These are phyloP conservation scores for Styela plicata DNA, from an alignment of 23 tunicate species.

Conservation along the genomic window DNA sequence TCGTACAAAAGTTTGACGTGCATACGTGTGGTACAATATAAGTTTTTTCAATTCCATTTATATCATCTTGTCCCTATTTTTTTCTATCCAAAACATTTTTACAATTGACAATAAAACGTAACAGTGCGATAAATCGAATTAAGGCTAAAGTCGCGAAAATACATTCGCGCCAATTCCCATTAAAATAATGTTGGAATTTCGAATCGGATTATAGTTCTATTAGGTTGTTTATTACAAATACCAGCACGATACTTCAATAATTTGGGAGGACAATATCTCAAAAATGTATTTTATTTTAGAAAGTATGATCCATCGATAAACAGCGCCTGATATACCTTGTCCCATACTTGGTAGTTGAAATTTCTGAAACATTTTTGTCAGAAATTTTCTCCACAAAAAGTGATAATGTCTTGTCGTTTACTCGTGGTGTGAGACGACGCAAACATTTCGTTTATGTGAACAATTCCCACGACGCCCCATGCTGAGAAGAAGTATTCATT, in stretches of 20 bases:
- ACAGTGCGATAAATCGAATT: not conserved
- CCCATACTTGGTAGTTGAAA: no score
- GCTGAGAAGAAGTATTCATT: slow-evolving; percentile 4
- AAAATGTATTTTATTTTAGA: no score
- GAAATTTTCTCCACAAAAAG: not conserved
- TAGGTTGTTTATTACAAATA: not conserved
- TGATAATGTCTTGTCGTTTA: slow-evolving; percentile 19
- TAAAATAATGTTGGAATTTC: not conserved
- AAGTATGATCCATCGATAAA: no score
- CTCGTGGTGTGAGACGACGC: slow-evolving; percentile 24
- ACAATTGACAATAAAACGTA: no score
- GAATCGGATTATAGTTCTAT: not conserved
- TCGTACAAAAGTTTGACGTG: no score
- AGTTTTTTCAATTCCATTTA: no score
- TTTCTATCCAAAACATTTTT: no score
- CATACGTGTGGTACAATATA: no score
- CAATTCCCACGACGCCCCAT: slow-evolving; percentile 24
- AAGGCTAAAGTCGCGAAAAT: not conserved
- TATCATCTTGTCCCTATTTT: no score
- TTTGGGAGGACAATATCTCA: not conserved
- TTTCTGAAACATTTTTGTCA: no score
- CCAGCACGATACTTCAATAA: not conserved
- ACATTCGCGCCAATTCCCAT: not conserved
- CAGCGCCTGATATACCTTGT: no score
- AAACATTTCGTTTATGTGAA: slow-evolving; percentile 1